phyloP scores from a whole-genome alignment of 1,140 invertebrate species.

The Diprion similis region DNA sequence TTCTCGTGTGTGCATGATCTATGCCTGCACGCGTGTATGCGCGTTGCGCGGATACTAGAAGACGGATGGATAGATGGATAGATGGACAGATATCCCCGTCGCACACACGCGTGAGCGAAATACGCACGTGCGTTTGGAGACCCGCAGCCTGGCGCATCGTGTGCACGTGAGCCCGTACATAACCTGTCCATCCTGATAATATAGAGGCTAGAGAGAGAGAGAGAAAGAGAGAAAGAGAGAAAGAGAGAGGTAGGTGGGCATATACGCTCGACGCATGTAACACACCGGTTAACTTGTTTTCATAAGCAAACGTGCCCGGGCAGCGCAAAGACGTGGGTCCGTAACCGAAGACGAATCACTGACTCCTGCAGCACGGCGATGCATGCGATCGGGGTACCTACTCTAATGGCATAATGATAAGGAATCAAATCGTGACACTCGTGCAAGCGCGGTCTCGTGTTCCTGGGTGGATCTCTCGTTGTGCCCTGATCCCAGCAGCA shows the following conservation, averaged over 20 bases:
- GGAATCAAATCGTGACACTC: neutral
- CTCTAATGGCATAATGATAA: neutral
- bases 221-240: neutral
- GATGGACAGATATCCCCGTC: neutral
- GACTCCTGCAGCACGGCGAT: neutral
- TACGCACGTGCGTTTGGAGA: neutral
- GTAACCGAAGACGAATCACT: neutral
- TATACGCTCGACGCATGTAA: constrained; percentile 4
- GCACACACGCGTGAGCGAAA: constrained; percentile 6
- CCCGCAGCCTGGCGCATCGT: neutral
- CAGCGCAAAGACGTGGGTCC: constrained; percentile 5
- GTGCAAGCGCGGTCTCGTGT: too few species aligned
- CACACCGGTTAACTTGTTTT: constrained; percentile 12
- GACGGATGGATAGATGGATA: neutral
- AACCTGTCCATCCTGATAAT: neutral
- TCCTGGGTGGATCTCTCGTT: too few species aligned
- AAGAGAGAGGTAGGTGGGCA: neutral
- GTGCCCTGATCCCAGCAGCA: too few species aligned
- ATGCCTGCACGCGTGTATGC: too few species aligned
- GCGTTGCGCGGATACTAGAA: too few species aligned
- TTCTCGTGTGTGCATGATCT: too few species aligned
- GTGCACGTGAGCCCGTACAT: neutral
- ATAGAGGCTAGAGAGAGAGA: neutral
- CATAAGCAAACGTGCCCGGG: constrained; percentile 14
- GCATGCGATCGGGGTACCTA: neutral